Evolutionary conservation across 1,140 invertebrate species (phyloP), one percentile per base, ranked within the genome.

Genomic region (Halyomorpha halys): DNA sequence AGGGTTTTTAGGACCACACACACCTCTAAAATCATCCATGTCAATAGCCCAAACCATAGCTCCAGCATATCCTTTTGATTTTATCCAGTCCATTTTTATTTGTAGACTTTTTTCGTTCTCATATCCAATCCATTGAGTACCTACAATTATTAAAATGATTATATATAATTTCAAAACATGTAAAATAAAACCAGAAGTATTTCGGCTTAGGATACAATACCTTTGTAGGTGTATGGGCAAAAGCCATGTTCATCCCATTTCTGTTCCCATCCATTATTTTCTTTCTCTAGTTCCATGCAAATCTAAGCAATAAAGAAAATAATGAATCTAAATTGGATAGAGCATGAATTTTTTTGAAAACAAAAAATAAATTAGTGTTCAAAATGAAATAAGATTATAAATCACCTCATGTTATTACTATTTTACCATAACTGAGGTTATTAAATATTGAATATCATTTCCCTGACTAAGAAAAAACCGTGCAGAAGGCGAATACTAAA

Each of bases 21-120:
- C 69, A 1, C 87, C 88, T 59, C 80, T 77, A 70, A 90, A 91
- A 70, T 91, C 89, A 63, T 91, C 89, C 87, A 91, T 90, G 67
- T 91, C 89, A 54, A 90, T 86, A 6, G 90, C 89, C 91, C 91
- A 94, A 13, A 82, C 86, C 91, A 94, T 94, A 13, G 71, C 71
- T 6, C 91, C 91, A 0, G 85, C 83, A 70, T 93, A 90, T 0
- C 88, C 86, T 70, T 85, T 88, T 15, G 81, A 70, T 71, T 87
- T 90, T 64, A 92, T 86, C 74, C 81, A 91, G 68, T 91, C 85
- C 85, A 92, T 90, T 76, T 94, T 94, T 59, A 90, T 87, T 69
- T 88, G 83, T 1, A 94, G 76, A 70, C 87, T 89, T 68, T 81
- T 78, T 4, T 78, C 75, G 71, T 94, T 84, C 73, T 97, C 94